Percentiles rank a stretch among this genome's conserved stretches.
phyloP scores from a whole-genome alignment of 2,888 invertebrate genomes.

The Andrena fulva region DNA sequence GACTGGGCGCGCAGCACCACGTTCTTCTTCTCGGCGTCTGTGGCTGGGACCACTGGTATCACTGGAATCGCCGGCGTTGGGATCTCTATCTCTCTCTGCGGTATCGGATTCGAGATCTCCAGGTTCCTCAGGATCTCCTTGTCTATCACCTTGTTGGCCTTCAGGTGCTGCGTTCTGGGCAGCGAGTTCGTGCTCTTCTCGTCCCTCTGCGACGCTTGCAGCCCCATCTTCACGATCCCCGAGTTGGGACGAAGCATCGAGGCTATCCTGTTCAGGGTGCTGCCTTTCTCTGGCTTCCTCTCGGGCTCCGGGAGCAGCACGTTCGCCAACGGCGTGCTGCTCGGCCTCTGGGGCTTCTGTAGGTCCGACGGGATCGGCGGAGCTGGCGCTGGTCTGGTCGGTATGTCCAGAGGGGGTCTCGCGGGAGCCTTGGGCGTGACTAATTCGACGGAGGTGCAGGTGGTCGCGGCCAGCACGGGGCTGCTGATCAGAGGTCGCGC shows the following conservation, averaged over 20 bases:
- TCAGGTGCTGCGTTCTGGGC: conserved; percentile 87
- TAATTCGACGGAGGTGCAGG: conserved; percentile 91
- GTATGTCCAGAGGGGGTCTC: conserved; percentile 87
- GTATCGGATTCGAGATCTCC: conserved; percentile 94
- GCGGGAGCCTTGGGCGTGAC: conserved; percentile 87
- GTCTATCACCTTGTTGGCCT: conserved; percentile 89
- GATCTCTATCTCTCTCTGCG: conserved; percentile 89
- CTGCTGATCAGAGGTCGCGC: conserved; percentile 92
- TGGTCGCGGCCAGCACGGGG: conserved; percentile 93
- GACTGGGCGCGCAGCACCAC: conserved; percentile 93
- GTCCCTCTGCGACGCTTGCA: conserved; percentile 85
- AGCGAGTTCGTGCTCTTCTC: conserved; percentile 87
- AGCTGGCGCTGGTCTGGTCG: conserved; percentile 87
- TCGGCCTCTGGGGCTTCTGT: conserved; percentile 73
- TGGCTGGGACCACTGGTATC: conserved; percentile 87
- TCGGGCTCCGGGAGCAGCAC: conserved; percentile 67
- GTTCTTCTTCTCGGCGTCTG: conserved; percentile 86
- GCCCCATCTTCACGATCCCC: conserved; percentile 87
- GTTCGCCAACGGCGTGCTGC: conserved; percentile 75
- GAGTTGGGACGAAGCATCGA: conserved; percentile 87
- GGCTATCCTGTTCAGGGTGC: conserved; percentile 89
- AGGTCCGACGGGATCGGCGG: conserved; percentile 78
- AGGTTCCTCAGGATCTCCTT: conserved; percentile 90
- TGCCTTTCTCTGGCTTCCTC: conserved; percentile 85
- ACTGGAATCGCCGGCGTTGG: conserved; percentile 88